Conservation (phyloP, 2,797 vertebrate species). For the Pelodytes ibericus region DNA sequence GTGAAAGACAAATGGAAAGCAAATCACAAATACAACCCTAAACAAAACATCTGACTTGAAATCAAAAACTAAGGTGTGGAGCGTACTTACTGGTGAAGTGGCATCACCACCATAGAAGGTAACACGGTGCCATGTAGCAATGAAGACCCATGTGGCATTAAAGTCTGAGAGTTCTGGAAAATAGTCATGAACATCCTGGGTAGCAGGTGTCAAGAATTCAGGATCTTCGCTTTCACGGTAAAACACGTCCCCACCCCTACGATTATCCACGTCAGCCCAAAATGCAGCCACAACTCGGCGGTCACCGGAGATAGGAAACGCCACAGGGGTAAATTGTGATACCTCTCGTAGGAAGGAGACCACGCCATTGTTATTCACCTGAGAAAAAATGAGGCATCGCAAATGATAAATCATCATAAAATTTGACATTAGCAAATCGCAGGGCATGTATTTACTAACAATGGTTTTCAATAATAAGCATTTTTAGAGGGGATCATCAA, state of each 20-base stretch:
- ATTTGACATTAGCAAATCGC: too few relatives aligned
- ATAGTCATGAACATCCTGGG: slow-evolving; percentile 78
- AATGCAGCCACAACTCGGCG: slow-evolving; percentile 92
- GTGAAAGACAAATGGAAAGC: too few relatives aligned
- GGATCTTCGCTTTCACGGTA: slow-evolving; percentile 85
- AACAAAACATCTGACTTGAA: too few relatives aligned
- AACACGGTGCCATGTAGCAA: slow-evolving; percentile 91
- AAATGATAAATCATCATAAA: neutral
- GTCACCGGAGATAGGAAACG: slow-evolving; percentile 95
- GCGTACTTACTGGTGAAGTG: slow-evolving; percentile 83
- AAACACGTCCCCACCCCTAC: slow-evolving; percentile 84
- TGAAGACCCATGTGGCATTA: slow-evolving; percentile 85
- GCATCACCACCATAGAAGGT: slow-evolving; percentile 95
- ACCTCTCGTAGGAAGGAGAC: slow-evolving; percentile 97
- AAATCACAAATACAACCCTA: too few relatives aligned
- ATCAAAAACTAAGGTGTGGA: too few relatives aligned
- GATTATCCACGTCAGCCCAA: slow-evolving; percentile 97
- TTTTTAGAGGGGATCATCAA: too few relatives aligned
- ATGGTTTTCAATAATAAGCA: too few relatives aligned
- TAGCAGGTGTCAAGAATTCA: slow-evolving; percentile 76
- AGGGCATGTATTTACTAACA: too few relatives aligned
- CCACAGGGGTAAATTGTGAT: slow-evolving; percentile 94
- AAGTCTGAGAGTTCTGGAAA: slow-evolving; percentile 88
- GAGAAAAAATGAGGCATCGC: slow-evolving; percentile 12
- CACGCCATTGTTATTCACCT: slow-evolving; percentile 98